These are phyloP conservation scores for Bambusicola thoracicus DNA, from an alignment of 2,113 vertebrate species.

Conservation along the genomic window DNA sequence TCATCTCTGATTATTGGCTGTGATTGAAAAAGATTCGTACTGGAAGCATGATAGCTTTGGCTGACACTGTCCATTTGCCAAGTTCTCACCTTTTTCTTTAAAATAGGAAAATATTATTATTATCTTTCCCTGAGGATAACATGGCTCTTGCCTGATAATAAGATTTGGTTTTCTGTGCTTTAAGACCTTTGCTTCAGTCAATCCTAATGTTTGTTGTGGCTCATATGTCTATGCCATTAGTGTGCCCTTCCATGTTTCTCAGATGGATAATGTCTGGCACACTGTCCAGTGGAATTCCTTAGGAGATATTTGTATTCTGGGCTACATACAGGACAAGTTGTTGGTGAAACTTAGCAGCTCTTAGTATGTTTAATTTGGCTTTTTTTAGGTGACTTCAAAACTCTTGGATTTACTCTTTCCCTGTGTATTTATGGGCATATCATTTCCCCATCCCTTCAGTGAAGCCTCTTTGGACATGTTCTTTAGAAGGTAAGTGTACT, in stretches of 20 bases:
- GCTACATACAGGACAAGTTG: background rate
- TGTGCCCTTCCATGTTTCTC: background rate
- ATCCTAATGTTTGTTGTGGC: background rate
- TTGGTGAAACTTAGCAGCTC: background rate
- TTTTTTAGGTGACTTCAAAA: background rate
- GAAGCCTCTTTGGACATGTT: background rate
- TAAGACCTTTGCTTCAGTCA: background rate
- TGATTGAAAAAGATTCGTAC: background rate
- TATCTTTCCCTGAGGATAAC: background rate
- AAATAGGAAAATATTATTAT: background rate
- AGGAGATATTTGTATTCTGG: background rate
- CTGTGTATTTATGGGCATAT: background rate
- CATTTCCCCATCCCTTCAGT: background rate
- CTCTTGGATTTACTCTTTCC: background rate
- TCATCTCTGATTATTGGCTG: background rate
- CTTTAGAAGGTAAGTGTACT: background rate
- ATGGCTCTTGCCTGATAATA: background rate
- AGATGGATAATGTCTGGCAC: background rate
- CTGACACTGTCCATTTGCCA: background rate
- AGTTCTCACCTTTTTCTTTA: background rate
- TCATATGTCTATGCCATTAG: background rate
- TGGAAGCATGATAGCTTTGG: background rate
- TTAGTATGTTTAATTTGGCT: background rate
- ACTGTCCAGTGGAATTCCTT: background rate
- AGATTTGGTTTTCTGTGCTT: background rate